Evolutionary conservation across 2,113 vertebrate genomes (phyloP), one percentile per base, ranked within the genome.

Genomic region (Gallinago undulata): DNA sequence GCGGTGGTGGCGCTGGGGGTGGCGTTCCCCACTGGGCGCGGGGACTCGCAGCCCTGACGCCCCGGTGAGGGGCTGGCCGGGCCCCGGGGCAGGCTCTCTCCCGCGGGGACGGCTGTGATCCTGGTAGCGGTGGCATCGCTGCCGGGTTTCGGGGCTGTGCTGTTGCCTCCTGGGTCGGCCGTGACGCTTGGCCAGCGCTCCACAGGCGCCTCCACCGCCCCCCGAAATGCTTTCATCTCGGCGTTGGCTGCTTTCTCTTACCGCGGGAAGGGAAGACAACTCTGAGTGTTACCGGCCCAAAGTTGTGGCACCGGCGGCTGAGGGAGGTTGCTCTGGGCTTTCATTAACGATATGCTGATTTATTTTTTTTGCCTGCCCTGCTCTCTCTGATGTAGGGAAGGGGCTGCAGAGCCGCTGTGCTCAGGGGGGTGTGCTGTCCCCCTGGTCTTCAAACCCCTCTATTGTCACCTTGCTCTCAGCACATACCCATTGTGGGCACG

Each of bases 401-500:
- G 5, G 39, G 57, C 55, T 63, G 66, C 39, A 2, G 39, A 0
- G 5, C 0, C 7, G 37, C 4, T 10, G 7, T 3, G 11, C 64
- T 69, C 11, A 0, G 3, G 55, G 87, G 13, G 13, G 2, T 12
- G 55, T 25, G 5, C 25, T 7, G 22, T 35, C 67, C 66, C 21
- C 15, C 16, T 1, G 13, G 23, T 2, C 45, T 8, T 3, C 7
- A 5, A 16, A 21, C 5, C 18, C 7, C 62, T 19, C 22, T 18
- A n/a, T 11, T 13, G 66, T 15, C 3, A 2, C 3, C 1, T 11
- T 25, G 35, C 41, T 21, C 43, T 1, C 11, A 43, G 80, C 35
- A 0, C 0, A 1, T 18, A 27, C 23, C 55, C 2, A 1, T 11
- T 1, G 0, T 0, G 41, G 45, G 3, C 18, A 0, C 2, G 7